Evolutionary conservation across 2,888 invertebrate species (phyloP), one percentile per base, ranked within the genome.

Genomic region (Ephialtes manifestator): DNA sequence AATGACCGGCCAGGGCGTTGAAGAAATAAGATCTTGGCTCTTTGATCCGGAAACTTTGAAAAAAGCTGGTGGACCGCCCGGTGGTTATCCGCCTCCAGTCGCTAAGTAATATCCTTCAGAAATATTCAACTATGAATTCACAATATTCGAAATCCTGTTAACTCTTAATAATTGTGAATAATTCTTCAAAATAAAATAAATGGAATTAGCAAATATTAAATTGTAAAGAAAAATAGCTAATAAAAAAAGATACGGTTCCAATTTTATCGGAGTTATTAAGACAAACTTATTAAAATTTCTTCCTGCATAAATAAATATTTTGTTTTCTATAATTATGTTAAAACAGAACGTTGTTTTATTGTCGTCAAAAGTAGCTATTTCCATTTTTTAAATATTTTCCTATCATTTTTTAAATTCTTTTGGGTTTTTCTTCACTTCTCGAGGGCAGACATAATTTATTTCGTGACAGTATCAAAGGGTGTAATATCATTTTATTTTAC

Each of bases 1-100:
- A 0, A 96, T 97, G 58, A 96, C 95, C 13, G 97, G 96, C 0
- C 95, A 96, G 84, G 98, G 98, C 0, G 94, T 97, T 2, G 96
- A 96, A 39, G 95, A 95, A 80, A 95, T 98, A 63, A 95, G 96
- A 75, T 94, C 96, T 63, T 97, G 97, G 97, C 90, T 96, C 31
- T 93, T 93, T 65, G 92, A 89, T 85, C 83, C 85, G 63, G 85
- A 88, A 53, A 88, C 88, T 10, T 74, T 87, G 51, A 89, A 68
- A 39, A 82, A 90, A 84, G 86, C 87, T 80, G 89, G 89, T 11
- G 87, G 78, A 20, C 89, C 90, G 5, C 79, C 89, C 55, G 87
- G 86, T 60, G 77, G 55, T 68, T 80, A 83, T 76, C 77, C 88
- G 13, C 71, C 84, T 60, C 63, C 86, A 2, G 35, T 39, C n/a